A percentile compares a stretch with the other conserved stretches of the same genome.
Evolutionary conservation across 1,140 invertebrate genomes (phyloP).

Genomic region (Metopolophium dirhodum): DNA sequence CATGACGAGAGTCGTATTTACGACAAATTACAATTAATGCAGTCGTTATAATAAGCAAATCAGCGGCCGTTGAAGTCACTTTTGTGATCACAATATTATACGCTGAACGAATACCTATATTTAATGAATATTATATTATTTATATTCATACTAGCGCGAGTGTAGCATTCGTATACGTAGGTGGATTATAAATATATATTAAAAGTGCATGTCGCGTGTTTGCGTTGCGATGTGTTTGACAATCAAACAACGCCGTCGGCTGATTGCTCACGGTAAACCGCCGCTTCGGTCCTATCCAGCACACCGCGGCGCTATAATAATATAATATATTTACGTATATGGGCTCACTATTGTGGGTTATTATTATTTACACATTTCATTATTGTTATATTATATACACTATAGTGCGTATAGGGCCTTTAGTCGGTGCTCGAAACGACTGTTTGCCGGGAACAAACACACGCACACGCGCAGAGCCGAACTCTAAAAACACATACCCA

Average conservation of each 20-base stretch:
- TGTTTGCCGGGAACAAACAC: constrained; percentile 37
- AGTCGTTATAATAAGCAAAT: neutral
- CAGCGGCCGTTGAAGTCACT: neutral
- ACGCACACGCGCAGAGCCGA: neutral
- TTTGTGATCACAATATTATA: neutral
- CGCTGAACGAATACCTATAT: too few species aligned
- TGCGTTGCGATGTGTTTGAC: neutral
- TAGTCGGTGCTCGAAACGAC: neutral
- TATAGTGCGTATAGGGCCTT: neutral
- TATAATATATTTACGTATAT: neutral
- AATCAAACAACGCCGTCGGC: neutral
- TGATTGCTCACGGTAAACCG: constrained; percentile 22
- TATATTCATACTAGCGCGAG: neutral
- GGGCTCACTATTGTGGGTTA: neutral
- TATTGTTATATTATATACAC: neutral
- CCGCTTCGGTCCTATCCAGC: neutral
- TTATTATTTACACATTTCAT: neutral
- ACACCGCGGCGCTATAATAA: too few species aligned
- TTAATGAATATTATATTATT: too few species aligned
- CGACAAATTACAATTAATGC: too few species aligned
- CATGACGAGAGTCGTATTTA: too few species aligned
- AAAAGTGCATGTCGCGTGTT: neutral
- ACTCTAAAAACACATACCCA: constrained; percentile 3
- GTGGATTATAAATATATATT: constrained; percentile 1
- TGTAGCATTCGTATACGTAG: neutral